Conservation (phyloP, 2,113 vertebrate species). For the Scomber scombrus region DNA sequence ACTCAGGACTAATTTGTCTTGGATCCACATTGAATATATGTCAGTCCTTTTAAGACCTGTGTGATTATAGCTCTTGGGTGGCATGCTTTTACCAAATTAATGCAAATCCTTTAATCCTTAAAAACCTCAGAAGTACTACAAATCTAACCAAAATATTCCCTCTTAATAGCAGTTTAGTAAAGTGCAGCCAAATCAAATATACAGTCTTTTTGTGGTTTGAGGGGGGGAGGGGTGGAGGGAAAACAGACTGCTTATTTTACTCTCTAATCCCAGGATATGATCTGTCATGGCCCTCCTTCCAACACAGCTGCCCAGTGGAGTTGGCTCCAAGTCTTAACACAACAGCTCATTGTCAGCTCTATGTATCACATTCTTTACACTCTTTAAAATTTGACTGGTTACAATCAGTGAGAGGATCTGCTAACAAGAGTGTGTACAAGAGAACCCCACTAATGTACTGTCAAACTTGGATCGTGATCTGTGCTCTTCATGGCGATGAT, state of each 20-base stretch:
- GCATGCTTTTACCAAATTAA: slow-evolving; percentile 68
- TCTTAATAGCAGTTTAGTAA: slow-evolving; percentile 70
- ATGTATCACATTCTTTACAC: slow-evolving; percentile 32
- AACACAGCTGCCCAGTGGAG: slow-evolving; percentile 75
- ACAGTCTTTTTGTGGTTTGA: slow-evolving; percentile 65
- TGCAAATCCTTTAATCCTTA: slow-evolving; percentile 76
- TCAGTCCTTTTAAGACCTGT: slow-evolving; percentile 31
- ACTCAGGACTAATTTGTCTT: slow-evolving; percentile 24
- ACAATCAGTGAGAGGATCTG: slow-evolving; percentile 36
- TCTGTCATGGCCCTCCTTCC: slow-evolving; percentile 76
- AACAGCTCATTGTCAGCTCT: slow-evolving; percentile 69
- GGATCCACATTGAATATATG: slow-evolving; percentile 29
- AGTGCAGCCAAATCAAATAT: slow-evolving; percentile 70
- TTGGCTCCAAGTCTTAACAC: slow-evolving; percentile 61
- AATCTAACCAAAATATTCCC: slow-evolving; percentile 64
- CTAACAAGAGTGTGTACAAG: slow-evolving; percentile 25
- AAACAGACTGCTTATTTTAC: slow-evolving; percentile 79
- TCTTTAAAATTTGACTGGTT: slow-evolving; percentile 33
- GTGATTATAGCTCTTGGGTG: slow-evolving; percentile 59
- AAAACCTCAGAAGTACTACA: slow-evolving; percentile 62
- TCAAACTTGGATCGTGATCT: slow-evolving; percentile 32
- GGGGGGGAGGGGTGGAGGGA: slow-evolving; percentile 42
- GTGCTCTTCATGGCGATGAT: slow-evolving; percentile 5
- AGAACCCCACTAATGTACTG: slow-evolving; percentile 21
- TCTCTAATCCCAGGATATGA: slow-evolving; percentile 82